Conservation (phyloP, 2,888 invertebrate species). For the Endotricha flammealis region DNA sequence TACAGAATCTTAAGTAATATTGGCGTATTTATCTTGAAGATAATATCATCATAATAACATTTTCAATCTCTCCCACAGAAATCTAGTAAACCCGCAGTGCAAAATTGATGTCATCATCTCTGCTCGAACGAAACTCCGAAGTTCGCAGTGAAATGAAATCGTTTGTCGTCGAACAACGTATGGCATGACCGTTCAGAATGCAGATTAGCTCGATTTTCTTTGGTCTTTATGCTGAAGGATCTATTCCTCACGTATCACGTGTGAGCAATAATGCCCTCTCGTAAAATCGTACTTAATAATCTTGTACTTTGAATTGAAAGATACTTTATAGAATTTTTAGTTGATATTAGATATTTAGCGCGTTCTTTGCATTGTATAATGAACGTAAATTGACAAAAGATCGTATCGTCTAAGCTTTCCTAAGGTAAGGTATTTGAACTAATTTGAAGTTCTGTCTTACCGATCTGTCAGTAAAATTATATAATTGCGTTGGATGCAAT, state of each 20-base stretch:
- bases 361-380: too few species aligned
- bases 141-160: conserved; percentile 39
- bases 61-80: neutral
- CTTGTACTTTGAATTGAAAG: neutral
- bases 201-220: conserved; percentile 32
- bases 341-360: too few species aligned
- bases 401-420: too few species aligned
- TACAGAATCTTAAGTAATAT: too few species aligned
- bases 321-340: too few species aligned
- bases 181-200: conserved; percentile 34
- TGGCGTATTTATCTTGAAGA: too few species aligned
- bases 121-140: conserved; percentile 22
- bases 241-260: conserved; percentile 6
- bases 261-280: conserved; percentile 2
- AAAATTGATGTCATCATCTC: conserved; percentile 8
- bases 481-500: neutral
- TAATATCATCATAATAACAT: too few species aligned
- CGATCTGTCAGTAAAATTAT: neutral
- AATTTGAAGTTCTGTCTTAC: neutral
- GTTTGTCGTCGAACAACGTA: conserved; percentile 43
- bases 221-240: conserved; percentile 7
- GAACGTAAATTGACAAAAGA: too few species aligned
- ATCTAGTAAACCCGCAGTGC: conserved; percentile 1
- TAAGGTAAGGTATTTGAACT: too few species aligned
- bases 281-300: conserved; percentile 2